A percentile compares a stretch with the other conserved stretches of the same genome.
Evolutionary conservation across 2,888 invertebrate genomes (phyloP).

Genomic region (Eucriotettix oculatus): DNA sequence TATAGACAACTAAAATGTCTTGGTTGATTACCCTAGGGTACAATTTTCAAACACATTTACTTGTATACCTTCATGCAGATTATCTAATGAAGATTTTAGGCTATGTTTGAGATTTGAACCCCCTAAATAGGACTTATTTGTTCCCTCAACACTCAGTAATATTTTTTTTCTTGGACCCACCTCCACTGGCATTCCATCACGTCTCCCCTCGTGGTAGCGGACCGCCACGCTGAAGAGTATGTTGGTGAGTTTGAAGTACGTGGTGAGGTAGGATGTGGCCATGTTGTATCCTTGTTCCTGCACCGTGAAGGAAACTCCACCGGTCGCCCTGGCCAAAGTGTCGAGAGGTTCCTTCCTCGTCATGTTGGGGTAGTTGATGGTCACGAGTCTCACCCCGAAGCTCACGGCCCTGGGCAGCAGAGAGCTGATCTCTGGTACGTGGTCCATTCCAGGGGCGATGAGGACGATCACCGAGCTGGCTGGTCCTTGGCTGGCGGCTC

Average conservation of each 20-base stretch:
- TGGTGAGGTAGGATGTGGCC: conserved; percentile 31
- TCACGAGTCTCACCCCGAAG: conserved; percentile 31
- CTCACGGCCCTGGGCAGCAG: conserved; percentile 26
- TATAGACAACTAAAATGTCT: too few relatives aligned
- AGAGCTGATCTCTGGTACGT: conserved; percentile 25
- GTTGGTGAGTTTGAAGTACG: conserved; percentile 34
- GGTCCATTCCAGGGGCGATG: conserved; percentile 35
- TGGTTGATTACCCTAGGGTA: too few relatives aligned
- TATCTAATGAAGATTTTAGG: too few relatives aligned
- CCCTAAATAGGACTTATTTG: too few relatives aligned
- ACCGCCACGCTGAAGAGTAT: conserved; percentile 30
- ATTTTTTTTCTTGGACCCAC: conserved; percentile 9
- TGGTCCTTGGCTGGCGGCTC: conserved; percentile 25
- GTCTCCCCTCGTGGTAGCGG: conserved; percentile 29
- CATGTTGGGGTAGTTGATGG: conserved; percentile 36
- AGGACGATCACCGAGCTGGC: conserved; percentile 36
- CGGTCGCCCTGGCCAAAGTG: conserved; percentile 27
- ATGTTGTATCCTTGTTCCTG: conserved; percentile 34
- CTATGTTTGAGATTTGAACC: too few relatives aligned
- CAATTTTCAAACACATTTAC: too few relatives aligned
- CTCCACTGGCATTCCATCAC: conserved; percentile 29
- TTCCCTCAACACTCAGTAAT: too few relatives aligned
- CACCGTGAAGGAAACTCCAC: conserved; percentile 31
- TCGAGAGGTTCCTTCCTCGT: conserved; percentile 29
- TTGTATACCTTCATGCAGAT: too few relatives aligned